Evolutionary conservation across 2,888 invertebrate genomes (phyloP).

Genomic region (Dicyrtomina minuta): DNA sequence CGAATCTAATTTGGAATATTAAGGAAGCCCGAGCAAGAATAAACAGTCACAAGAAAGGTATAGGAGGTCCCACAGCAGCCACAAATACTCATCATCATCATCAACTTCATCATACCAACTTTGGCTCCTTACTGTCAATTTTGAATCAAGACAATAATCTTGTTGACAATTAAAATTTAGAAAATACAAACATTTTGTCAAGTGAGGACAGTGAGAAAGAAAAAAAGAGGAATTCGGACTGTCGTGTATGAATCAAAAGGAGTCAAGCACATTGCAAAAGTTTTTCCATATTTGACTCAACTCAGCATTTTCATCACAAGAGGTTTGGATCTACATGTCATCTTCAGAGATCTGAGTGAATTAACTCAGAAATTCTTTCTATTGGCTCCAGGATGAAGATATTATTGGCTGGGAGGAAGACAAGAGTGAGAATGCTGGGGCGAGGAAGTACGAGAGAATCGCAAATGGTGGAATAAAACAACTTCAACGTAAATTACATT

Average conservation of each 20-base stretch:
- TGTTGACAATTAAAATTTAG: no score
- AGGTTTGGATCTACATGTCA: slow-evolving; percentile 12
- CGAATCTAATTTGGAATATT: slow-evolving; percentile 21
- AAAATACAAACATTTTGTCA: no score
- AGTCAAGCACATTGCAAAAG: neutral
- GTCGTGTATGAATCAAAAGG: slow-evolving; percentile 27
- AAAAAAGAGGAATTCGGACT: slow-evolving; percentile 6
- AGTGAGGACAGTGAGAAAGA: neutral
- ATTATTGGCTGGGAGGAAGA: slow-evolving; percentile 16
- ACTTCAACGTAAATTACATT: slow-evolving; percentile 9
- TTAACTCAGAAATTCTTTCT: slow-evolving; percentile 24
- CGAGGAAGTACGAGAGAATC: neutral
- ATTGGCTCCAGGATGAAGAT: slow-evolving; percentile 23
- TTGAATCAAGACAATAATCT: no score
- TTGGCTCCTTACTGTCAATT: no score
- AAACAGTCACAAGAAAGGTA: no score
- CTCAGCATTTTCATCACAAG: slow-evolving; percentile 22
- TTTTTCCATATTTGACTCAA: slow-evolving; percentile 15
- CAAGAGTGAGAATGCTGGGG: neutral
- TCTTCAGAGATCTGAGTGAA: slow-evolving; percentile 13
- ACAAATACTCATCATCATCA: no score
- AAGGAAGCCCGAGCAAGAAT: slow-evolving; percentile 1
- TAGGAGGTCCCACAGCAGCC: no score
- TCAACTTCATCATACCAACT: no score
- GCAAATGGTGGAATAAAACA: slow-evolving; percentile 22